Evolutionary conservation across 2,113 vertebrate genomes (phyloP).

Genomic region (Myrmecobius fasciatus): DNA sequence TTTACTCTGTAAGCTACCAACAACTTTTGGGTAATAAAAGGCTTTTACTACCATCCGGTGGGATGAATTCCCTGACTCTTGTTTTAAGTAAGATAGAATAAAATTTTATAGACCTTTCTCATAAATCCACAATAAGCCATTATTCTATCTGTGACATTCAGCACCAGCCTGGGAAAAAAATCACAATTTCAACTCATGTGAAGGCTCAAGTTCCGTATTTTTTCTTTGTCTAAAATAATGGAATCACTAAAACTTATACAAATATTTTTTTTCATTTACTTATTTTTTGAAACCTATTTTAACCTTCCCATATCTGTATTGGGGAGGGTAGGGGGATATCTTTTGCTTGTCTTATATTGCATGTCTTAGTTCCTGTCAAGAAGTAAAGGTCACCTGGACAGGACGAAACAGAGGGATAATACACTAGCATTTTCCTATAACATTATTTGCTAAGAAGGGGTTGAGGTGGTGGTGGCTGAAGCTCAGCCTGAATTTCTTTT

Average conservation of each 20-base stretch:
- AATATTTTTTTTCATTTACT: not conserved
- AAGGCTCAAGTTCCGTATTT: slow-evolving; percentile 37
- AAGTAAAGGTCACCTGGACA: not conserved
- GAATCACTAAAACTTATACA: not conserved
- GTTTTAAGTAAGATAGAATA: slow-evolving; percentile 76
- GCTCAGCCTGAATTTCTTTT: not conserved
- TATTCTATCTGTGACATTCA: slow-evolving; percentile 66
- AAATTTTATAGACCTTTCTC: slow-evolving; percentile 75
- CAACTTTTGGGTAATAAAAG: slow-evolving; percentile 72
- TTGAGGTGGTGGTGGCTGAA: not conserved
- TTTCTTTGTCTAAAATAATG: slow-evolving; percentile 32
- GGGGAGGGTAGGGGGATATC: not conserved
- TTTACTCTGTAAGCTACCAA: slow-evolving; percentile 60
- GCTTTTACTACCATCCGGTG: slow-evolving; percentile 66
- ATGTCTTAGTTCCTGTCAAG: not conserved
- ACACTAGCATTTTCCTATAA: not conserved
- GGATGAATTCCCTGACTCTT: slow-evolving; percentile 67
- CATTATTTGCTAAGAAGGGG: not conserved
- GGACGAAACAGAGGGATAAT: not conserved
- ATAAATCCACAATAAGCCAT: slow-evolving; percentile 65
- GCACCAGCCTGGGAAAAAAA: slow-evolving; percentile 54
- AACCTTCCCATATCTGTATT: not conserved
- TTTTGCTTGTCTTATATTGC: slow-evolving; percentile 2
- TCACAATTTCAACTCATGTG: not conserved
- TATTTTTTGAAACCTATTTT: slow-evolving; percentile 1